Evolutionary conservation across 1,140 invertebrate species (phyloP), one percentile per base, ranked within the genome.

Genomic region (Hormaphis cornu): DNA sequence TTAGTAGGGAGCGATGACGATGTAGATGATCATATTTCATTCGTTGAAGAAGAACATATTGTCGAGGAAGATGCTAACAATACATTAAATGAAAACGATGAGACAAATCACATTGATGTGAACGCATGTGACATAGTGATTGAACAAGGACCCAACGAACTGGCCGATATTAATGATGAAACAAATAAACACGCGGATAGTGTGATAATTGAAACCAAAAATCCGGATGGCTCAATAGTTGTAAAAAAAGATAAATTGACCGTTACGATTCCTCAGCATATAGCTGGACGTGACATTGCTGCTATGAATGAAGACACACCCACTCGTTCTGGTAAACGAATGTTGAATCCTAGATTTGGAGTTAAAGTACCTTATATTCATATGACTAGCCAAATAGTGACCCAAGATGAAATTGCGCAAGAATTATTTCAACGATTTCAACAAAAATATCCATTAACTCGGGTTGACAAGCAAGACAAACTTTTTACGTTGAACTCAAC

Each of bases 401-500:
- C 77, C 4, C 78, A 79, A 71, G 75, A 78, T 37, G 81, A 81
- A 73, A 78, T 82, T 46, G 78, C 80, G 33, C 74, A 79, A 61
- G 80, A 81, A 73, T 75, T 82, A 30, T 70, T 80, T 18, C 77
- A 81, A 71, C 72, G 80, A 44, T 75, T 76, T 14, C 53, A 73
- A 28, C 75, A 75, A 61, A 77, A 74, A 30, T 73, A 77, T 71
- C 59, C 70, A 52, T 37, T 63, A 40, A 63, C 70, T 5, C 75
- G 78, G 14, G 69, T 73, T 20, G 76, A 77, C 14, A 77, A 75
- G 3, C 76, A 77, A 6, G 81, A 82, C 46, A 76, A 80, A 44
- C 76, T 81, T 63, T 81, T 82, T 70, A 76, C 81, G 0, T 81
- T 80, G 71, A 81, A 81, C 72, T 73, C 80, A 18, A 79, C 80